These are phyloP conservation scores for Shinisaurus crocodilurus DNA, from an alignment of 2,113 vertebrate genomes.

Conservation along the genomic window DNA sequence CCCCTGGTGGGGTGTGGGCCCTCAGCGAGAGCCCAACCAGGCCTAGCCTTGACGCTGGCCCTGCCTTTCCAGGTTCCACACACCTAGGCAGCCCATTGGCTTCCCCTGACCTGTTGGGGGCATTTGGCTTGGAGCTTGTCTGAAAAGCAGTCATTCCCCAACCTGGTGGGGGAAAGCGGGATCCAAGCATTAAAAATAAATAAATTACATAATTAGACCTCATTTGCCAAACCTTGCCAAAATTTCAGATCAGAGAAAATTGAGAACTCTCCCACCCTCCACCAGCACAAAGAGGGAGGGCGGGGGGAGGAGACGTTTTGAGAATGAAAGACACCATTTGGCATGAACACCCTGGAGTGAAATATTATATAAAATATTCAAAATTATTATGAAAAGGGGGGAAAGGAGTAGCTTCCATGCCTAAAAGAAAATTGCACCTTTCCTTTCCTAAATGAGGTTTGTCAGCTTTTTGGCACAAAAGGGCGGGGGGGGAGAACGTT, in stretches of 20 bases:
- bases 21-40: too few species aligned
- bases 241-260: neutral
- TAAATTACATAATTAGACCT: neutral
- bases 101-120: too few species aligned
- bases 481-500: neutral
- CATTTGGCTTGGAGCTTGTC: neutral
- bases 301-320: too few species aligned
- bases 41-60: too few species aligned
- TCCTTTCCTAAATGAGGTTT: conserved; percentile 17
- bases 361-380: conserved; percentile 2
- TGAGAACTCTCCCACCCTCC: neutral
- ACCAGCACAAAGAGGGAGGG: neutral
- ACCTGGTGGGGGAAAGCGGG: neutral
- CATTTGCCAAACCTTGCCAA: too few species aligned
- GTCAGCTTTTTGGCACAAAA: conserved; percentile 25
- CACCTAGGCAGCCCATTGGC: too few species aligned
- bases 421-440: conserved; percentile 23
- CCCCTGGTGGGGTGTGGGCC: too few species aligned
- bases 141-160: neutral
- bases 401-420: neutral
- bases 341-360: neutral
- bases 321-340: neutral
- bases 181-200: neutral
- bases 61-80: neutral
- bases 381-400: neutral